phyloP scores from a whole-genome alignment of 2,888 invertebrate species.

The Mesorhabditis sp. region DNA sequence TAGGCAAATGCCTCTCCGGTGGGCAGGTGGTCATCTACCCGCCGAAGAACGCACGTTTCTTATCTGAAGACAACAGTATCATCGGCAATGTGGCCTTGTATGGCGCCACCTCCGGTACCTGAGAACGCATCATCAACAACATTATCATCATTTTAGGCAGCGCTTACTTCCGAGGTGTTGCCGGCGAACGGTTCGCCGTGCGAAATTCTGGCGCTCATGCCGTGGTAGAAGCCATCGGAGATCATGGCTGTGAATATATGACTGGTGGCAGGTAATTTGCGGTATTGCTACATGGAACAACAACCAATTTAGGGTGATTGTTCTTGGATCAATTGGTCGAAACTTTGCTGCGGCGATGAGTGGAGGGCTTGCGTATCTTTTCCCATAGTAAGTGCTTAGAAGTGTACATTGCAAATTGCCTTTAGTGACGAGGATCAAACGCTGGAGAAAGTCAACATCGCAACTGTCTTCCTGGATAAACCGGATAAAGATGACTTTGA shows the following conservation, averaged over 20 bases:
- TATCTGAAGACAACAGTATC: constrained; percentile 89
- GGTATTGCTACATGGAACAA: neutral
- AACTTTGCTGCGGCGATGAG: constrained; percentile 99
- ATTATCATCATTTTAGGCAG: constrained; percentile 21
- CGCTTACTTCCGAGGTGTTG: constrained; percentile 79
- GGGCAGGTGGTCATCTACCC: constrained; percentile 89
- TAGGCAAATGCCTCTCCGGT: constrained; percentile 91
- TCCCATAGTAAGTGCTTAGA: constrained; percentile 67
- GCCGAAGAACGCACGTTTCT: constrained; percentile 73
- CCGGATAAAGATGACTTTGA: constrained; percentile 73
- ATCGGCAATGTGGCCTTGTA: constrained; percentile 97
- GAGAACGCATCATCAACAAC: neutral
- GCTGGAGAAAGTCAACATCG: constrained; percentile 73
- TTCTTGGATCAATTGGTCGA: constrained; percentile 88
- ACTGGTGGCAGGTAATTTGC: constrained; percentile 68
- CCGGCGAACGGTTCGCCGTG: constrained; percentile 96
- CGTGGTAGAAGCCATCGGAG: constrained; percentile 95
- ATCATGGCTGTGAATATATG: constrained; percentile 99
- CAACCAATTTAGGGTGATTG: constrained; percentile 66
- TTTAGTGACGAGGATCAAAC: constrained; percentile 13
- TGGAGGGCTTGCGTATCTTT: constrained; percentile 89
- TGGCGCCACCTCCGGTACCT: constrained; percentile 84
- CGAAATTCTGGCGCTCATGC: constrained; percentile 92
- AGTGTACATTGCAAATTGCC: constrained; percentile 6
- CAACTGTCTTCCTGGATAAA: constrained; percentile 86